A percentile compares a stretch with the other conserved stretches of the same genome.
Conservation (phyloP, 1,140 invertebrate species). For the Drosophila ogumai region DNA sequence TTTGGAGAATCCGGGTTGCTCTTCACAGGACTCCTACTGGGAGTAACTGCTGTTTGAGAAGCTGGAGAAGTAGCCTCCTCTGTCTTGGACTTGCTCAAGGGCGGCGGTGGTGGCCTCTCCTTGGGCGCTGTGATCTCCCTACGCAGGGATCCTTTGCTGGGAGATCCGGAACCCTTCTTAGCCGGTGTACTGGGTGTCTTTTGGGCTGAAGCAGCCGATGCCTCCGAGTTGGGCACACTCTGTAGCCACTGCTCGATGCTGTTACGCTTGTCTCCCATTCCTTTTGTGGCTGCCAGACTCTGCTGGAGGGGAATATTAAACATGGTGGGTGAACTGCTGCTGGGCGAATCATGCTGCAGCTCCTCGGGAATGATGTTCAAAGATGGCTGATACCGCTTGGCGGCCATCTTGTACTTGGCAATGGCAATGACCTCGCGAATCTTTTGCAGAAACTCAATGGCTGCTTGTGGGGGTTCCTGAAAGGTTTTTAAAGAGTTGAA, state of each 20-base stretch:
- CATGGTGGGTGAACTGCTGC: slow-evolving; percentile 37
- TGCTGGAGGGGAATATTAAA: slow-evolving; percentile 72
- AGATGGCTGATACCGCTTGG: slow-evolving; percentile 92
- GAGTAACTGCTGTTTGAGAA: not conserved
- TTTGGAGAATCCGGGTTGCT: slow-evolving; percentile 31
- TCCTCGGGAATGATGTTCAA: slow-evolving; percentile 93
- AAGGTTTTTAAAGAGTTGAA: slow-evolving; percentile 15
- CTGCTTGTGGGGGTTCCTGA: slow-evolving; percentile 93
- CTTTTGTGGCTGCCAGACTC: slow-evolving; percentile 68
- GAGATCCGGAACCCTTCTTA: slow-evolving; percentile 46
- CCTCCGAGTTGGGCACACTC: slow-evolving; percentile 87
- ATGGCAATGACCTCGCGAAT: slow-evolving; percentile 95
- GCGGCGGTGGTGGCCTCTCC: slow-evolving; percentile 67
- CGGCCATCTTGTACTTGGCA: slow-evolving; percentile 93
- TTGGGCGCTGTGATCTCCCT: slow-evolving; percentile 73
- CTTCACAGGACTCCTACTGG: slow-evolving; percentile 2
- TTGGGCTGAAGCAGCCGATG: not conserved
- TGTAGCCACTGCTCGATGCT: slow-evolving; percentile 92
- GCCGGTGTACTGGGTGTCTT: slow-evolving; percentile 4
- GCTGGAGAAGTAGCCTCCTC: slow-evolving; percentile 2
- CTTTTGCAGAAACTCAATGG: slow-evolving; percentile 93
- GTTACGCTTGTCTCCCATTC: slow-evolving; percentile 88
- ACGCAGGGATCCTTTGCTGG: slow-evolving; percentile 39
- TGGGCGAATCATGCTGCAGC: slow-evolving; percentile 79
- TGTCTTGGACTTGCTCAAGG: slow-evolving; percentile 34